Base-by-base conservation (phyloP, 2,113 vertebrate species). In the Forbesichthys agassizii region DNA sequence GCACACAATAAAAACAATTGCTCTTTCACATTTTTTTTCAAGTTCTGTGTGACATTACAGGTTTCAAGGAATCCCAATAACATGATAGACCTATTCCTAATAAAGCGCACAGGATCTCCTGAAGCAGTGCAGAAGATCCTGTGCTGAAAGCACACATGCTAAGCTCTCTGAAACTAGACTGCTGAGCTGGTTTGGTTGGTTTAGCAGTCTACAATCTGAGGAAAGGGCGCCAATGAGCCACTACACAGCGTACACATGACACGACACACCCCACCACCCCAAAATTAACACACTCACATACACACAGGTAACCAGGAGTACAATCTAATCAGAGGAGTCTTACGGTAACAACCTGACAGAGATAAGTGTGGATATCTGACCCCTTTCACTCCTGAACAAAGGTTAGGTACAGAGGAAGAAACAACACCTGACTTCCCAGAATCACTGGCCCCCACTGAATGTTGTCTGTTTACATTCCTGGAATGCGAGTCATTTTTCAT, bases 281-380 rank as follows among this genome's bases (percentile, higher is more conserved):
- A 46, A 66, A 58, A 18, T 36, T 51, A 64, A 75, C 48, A 60
- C 61, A 69, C 46, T 67, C 2, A 51, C 49, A 47, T 69, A 20
- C 53, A 9, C 3, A 1, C 4, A 12, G 27, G 11, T 62, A 42
- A 67, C 78, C 60, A 66, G 64, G 1, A 13, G 7, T 61, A 42
- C 16, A 61, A 80, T 82, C 79, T 84, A 77, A 85, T 80, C 68
- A 71, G 47, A 42, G 56, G 66, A 16, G 52, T 61, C 69, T 52
- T 55, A 27, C 27, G 27, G 27, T 27, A 64, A 77, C 59, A 71
- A 62, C 74, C 20, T 16, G 14, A 14, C n/a, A 11, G 27, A 61
- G 74, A 85, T 75, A 81, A 81, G 42, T 53, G 9, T 8, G 42
- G 33, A 48, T 33, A 8, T 52, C 20, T 61, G 71, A 81, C 46